Conservation (phyloP, 2,888 invertebrate genomes). For the Malachius bipustulatus region DNA sequence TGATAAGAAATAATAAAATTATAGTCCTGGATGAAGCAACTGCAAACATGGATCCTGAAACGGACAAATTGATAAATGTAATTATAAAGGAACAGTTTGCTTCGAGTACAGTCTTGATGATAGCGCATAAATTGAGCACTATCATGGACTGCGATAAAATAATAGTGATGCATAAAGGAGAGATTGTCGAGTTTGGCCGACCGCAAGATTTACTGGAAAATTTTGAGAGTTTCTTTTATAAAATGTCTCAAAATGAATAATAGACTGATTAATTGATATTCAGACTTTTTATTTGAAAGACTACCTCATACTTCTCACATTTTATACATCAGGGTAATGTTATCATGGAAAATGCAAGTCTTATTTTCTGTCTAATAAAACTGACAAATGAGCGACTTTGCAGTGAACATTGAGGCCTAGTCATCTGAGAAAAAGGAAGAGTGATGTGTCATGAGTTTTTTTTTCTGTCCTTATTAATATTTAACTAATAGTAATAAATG, state of each 20-base stretch:
- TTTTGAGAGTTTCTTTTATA: conserved; percentile 47
- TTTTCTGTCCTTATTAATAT: too few relatives aligned
- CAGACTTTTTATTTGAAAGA: too few relatives aligned
- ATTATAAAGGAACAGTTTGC: conserved; percentile 63
- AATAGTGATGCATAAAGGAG: conserved; percentile 68
- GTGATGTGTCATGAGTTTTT: too few relatives aligned
- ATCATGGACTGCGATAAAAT: conserved; percentile 77
- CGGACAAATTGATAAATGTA: conserved; percentile 61
- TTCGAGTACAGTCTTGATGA: conserved; percentile 68
- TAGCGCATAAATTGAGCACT: conserved; percentile 73
- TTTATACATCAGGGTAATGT: too few relatives aligned
- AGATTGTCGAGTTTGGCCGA: conserved; percentile 60
- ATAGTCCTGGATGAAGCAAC: conserved; percentile 57
- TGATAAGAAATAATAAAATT: conserved; percentile 36
- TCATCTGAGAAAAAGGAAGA: too few relatives aligned
- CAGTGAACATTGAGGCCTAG: too few relatives aligned
- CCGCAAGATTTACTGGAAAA: conserved; percentile 54
- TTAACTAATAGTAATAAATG: too few relatives aligned
- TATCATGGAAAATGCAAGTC: too few relatives aligned
- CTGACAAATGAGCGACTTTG: too few relatives aligned
- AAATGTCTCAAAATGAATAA: conserved; percentile 32
- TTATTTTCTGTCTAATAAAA: too few relatives aligned
- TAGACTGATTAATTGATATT: too few relatives aligned
- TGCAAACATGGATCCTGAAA: conserved; percentile 70
- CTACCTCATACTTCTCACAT: too few relatives aligned